Evolutionary conservation across 2,113 vertebrate genomes (phyloP), one percentile per base, ranked within the genome.

Genomic region (Notiomystis cincta): DNA sequence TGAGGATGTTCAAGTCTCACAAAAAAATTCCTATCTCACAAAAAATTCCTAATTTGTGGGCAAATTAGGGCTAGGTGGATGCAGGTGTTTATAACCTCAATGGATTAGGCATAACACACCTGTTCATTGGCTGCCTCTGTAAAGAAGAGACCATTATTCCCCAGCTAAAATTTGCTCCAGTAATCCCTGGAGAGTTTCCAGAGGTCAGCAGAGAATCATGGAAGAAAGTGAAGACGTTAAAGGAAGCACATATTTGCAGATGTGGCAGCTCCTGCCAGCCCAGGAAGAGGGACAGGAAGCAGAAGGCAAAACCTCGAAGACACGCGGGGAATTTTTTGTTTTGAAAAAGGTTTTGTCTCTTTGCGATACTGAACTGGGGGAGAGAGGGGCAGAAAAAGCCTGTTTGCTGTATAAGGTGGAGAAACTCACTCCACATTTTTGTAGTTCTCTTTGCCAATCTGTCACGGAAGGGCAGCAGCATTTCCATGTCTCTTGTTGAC

Each of bases 301-400:
- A 35, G 54, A 17, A 92, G 28, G 60, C 38, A 73, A 89, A 93
- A 83, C 15, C 35, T 18, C 54, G 60, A 83, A 81, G 51, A 75
- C 31, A 78, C 2, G 11, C 23, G 31, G 13, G 37, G 42, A 47
- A 47, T 37, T 33, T 89, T 83, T 86, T 66, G 7, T 20, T 64
- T 73, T 58, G 33, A 35, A 67, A 79, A 77, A 58, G 20, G 19
- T 81, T 92, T 86, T 57, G 18, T 48, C 23, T 69, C 73, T 83
- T 73, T 28, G 7, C 31, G 22, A 37, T 48, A 17, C 31, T 47
- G 51, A 75, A 62, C 5, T 62, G 27, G 22, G 11, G 35, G 13
- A 24, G 45, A 24, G 15, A 17, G 6, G 2, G 6, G 11, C 0
- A 3, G 2, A 5, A 30, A 50, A n/a, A 22, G 7, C 3, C 31